Evolutionary conservation across 2,113 vertebrate species (phyloP), one percentile per base, ranked within the genome.

Genomic region (Pipra filicauda): DNA sequence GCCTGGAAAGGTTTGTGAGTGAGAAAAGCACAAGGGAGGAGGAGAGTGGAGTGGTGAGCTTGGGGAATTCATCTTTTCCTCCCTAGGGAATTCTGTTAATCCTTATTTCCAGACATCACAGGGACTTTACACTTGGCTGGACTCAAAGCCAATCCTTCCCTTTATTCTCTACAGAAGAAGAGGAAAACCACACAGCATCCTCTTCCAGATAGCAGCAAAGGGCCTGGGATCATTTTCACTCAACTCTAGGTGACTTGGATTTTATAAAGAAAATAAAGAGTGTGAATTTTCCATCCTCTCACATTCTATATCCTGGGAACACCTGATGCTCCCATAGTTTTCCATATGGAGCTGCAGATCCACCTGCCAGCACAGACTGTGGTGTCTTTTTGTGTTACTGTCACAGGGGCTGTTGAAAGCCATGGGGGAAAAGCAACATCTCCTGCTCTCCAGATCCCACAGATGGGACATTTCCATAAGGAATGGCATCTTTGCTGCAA

Each of bases 371-470:
- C 44, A 8, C 1, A 10, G 43, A 5, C 5, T 39, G 44, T 4
- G 1, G 2, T 20, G 37, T 41, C 30, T 17, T 65, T 15, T 9
- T 52, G 15, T 52, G 51, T 52, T 52, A 52, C 51, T 26, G 8
- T 52, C 51, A 52, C 51, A 52, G 15, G 51, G 51, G 41, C 76
- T 30, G 21, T 14, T 14, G 46, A 48, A 59, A 61, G 39, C 11
- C 27, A 37, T 17, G 1, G 22, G 22, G 14, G 44, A 30, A 39
- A 21, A 71, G 33, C 55, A 62, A 4, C 43, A 17, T 8, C 48
- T 27, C 0, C 0, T 23, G 52, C 57, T 37, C 62, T 23, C 1
- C 67, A 52, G 48, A 39, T 17, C 26, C 17, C 72, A 5, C 7
- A 9, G 58, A 1, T 4, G n/a, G 4, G 49, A 9, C 6, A 1